phyloP scores from a whole-genome alignment of 1,140 invertebrate genomes.

The Daktulosphaira vitifoliae region DNA sequence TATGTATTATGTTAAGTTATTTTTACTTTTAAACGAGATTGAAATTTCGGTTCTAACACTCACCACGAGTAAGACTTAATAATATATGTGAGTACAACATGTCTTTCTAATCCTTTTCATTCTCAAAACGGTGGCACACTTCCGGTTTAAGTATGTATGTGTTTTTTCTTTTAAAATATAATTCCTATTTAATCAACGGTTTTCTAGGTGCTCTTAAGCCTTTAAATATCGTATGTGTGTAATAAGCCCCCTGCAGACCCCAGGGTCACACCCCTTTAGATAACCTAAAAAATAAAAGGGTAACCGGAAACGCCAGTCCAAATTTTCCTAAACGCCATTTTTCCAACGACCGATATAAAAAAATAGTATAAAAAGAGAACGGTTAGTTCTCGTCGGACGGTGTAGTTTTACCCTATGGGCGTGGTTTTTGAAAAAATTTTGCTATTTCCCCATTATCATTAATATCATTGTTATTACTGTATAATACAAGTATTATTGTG shows the following conservation, averaged over 20 bases:
- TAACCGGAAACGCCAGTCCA: conserved; percentile 33
- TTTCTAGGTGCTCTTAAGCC: conserved; percentile 15
- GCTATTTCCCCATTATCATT: conserved; percentile 32
- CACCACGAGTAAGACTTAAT: too few relatives aligned
- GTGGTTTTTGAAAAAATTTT: conserved; percentile 30
- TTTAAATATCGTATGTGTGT: conserved; percentile 16
- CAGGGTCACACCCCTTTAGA: conserved; percentile 17
- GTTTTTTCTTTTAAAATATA: conserved; percentile 10
- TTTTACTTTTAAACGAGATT: too few relatives aligned
- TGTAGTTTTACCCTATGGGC: conserved; percentile 31
- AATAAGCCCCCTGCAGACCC: conserved; percentile 28
- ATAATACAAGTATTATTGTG: conserved; percentile 30
- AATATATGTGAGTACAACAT: neutral
- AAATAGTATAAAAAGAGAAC: conserved; percentile 20
- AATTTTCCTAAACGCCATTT: conserved; percentile 33
- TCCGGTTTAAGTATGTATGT: conserved; percentile 27
- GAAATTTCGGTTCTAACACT: too few relatives aligned
- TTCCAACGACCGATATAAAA: conserved; percentile 2
- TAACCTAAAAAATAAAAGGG: conserved; percentile 21
- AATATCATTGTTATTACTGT: conserved; percentile 30
- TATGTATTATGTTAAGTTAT: too few relatives aligned
- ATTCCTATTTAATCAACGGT: conserved; percentile 26
- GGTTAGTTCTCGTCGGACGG: conserved; percentile 20
- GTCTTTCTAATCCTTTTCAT: conserved; percentile 19
- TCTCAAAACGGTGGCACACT: conserved; percentile 26